A percentile compares a stretch with the other conserved stretches of the same genome.
Conservation (phyloP, 2,888 invertebrate genomes). For the Corbicula japonica region DNA sequence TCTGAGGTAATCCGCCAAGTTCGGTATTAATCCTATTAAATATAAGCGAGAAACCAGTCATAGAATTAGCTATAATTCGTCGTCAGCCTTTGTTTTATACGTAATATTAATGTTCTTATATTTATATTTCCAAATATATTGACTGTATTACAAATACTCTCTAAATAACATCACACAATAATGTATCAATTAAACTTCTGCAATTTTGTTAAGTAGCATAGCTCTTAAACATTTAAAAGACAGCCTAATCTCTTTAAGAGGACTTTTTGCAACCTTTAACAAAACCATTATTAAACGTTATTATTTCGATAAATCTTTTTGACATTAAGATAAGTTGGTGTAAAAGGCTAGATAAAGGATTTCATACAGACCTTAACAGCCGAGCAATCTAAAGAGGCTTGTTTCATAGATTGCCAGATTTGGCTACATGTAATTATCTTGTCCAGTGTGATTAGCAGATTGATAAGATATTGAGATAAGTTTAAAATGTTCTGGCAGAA, state of each 20-base stretch:
- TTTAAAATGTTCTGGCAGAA: not conserved
- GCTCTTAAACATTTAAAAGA: slow-evolving; percentile 3
- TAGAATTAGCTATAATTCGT: too few species aligned
- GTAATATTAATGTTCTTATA: too few species aligned
- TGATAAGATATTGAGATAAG: not conserved
- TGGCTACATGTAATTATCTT: not conserved
- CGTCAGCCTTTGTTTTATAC: too few species aligned
- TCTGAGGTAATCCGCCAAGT: too few species aligned
- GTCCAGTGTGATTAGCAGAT: not conserved
- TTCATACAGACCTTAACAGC: not conserved
- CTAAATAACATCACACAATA: not conserved
- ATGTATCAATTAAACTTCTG: not conserved
- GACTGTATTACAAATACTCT: too few species aligned
- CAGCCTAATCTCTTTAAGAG: slow-evolving; percentile 15
- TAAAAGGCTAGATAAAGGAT: slow-evolving; percentile 19
- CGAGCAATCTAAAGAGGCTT: slow-evolving; percentile 2
- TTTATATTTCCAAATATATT: too few species aligned
- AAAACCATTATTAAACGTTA: slow-evolving; percentile 26
- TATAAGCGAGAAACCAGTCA: too few species aligned
- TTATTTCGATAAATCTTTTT: slow-evolving; percentile 36
- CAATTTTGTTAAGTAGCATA: slow-evolving; percentile 1
- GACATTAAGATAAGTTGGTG: slow-evolving; percentile 21
- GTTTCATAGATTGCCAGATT: not conserved
- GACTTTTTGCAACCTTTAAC: slow-evolving; percentile 18
- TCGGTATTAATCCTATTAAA: too few species aligned